phyloP scores from a whole-genome alignment of 1,140 invertebrate genomes.

The Lutraria rhynchaena region DNA sequence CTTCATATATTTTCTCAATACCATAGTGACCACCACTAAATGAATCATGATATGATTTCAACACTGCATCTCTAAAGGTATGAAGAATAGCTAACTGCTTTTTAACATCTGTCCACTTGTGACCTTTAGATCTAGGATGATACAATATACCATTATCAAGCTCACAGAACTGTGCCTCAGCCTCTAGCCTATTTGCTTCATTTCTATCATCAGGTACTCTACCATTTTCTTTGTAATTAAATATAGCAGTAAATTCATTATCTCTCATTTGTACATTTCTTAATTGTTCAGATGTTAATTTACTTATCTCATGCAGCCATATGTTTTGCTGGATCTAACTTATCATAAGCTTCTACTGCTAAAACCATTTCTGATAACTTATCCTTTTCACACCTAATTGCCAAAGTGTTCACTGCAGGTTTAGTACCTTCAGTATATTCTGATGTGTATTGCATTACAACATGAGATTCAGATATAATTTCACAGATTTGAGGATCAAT shows the following conservation, averaged over 20 bases:
- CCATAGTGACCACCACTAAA: slow-evolving; percentile 28
- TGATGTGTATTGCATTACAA: slow-evolving; percentile 2
- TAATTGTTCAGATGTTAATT: slow-evolving; percentile 13
- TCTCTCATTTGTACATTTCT: slow-evolving; percentile 17
- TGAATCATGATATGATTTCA: slow-evolving; percentile 6
- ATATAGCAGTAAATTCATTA: not conserved
- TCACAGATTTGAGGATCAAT: slow-evolving; percentile 4
- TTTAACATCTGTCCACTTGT: too few species aligned
- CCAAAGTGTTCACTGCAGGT: not conserved
- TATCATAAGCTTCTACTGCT: slow-evolving; percentile 26
- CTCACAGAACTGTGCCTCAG: not conserved
- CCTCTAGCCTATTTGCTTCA: not conserved
- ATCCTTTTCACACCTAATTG: not conserved
- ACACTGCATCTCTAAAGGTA: slow-evolving; percentile 13
- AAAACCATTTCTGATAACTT: slow-evolving; percentile 18
- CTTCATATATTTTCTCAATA: not conserved
- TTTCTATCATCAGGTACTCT: slow-evolving; percentile 6
- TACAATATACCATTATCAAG: slow-evolving; percentile 27
- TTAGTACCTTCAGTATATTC: not conserved
- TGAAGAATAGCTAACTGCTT: not conserved
- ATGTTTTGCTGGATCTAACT: slow-evolving; percentile 29
- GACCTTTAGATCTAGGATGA: slow-evolving; percentile 39
- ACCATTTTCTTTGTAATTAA: slow-evolving; percentile 24
- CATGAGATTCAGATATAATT: too few species aligned
- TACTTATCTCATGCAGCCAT: slow-evolving; percentile 10